Conservation (phyloP, 2,888 invertebrate species). For the Minunthozetes semirufus region DNA sequence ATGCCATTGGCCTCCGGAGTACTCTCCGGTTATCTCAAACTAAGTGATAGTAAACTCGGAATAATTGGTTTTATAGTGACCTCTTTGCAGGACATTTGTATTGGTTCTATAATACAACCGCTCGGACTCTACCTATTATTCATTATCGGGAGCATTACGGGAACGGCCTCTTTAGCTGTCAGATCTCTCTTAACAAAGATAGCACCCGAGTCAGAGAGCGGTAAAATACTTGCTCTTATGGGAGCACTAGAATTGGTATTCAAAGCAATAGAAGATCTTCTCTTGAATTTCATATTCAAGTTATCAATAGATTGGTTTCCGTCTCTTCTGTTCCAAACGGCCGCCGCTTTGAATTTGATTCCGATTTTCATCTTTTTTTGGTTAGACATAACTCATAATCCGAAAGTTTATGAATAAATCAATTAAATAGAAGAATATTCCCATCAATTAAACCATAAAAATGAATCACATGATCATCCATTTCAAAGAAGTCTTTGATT, state of each 20-base stretch:
- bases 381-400: not conserved
- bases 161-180: not conserved
- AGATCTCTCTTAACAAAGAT: not conserved
- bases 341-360: not conserved
- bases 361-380: not conserved
- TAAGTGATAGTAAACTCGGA: not conserved
- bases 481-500: too few relatives aligned
- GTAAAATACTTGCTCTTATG: not conserved
- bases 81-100: not conserved
- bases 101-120: not conserved
- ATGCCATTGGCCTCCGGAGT: not conserved
- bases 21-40: not conserved
- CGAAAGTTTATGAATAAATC: too few relatives aligned
- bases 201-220: not conserved
- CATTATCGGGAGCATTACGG: not conserved
- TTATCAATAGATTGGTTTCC: not conserved
- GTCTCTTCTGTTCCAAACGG: not conserved
- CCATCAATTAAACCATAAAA: too few relatives aligned
- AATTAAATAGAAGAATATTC: too few relatives aligned
- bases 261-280: not conserved
- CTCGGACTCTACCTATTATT: slow-evolving; percentile 4
- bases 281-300: not conserved
- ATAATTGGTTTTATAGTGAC: not conserved
- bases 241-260: not conserved
- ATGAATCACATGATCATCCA: too few relatives aligned